These are phyloP conservation scores for Bombylius major DNA, from an alignment of 2,888 invertebrate genomes.

Conservation along the genomic window DNA sequence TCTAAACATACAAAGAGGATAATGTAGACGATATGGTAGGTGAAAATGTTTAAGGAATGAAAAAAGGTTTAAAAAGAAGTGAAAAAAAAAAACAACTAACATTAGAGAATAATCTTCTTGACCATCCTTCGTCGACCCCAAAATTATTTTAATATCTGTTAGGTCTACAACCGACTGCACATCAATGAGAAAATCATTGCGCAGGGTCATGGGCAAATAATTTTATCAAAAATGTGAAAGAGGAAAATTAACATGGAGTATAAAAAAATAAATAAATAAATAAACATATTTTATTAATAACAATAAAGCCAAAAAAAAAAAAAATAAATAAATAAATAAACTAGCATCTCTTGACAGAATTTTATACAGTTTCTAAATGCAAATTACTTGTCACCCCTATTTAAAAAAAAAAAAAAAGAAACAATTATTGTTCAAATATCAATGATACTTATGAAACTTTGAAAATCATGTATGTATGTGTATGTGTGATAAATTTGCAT, in stretches of 20 bases:
- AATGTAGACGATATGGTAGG: neutral
- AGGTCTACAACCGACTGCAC: neutral
- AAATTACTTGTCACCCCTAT: too few species aligned
- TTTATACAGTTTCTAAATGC: too few species aligned
- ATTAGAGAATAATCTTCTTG: neutral
- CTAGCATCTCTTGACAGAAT: too few species aligned
- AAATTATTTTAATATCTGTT: neutral
- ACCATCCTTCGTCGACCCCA: neutral
- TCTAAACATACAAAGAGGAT: neutral
- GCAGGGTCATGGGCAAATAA: slow-evolving; percentile 13
- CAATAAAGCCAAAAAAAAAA: neutral
- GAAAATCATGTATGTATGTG: too few species aligned
- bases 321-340: neutral
- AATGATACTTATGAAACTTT: too few species aligned
- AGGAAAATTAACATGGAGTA: neutral
- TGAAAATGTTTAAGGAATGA: neutral
- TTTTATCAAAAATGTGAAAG: neutral
- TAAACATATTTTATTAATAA: neutral
- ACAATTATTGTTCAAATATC: too few species aligned
- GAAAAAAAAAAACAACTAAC: too few species aligned
- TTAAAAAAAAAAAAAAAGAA: too few species aligned
- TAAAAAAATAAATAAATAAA: neutral
- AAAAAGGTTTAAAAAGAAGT: neutral
- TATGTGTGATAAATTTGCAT: too few species aligned
- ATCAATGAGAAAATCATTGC: slow-evolving; percentile 13